These are phyloP conservation scores for Spilosoma lubricipeda DNA, from an alignment of 2,888 invertebrate species.

Conservation along the genomic window DNA sequence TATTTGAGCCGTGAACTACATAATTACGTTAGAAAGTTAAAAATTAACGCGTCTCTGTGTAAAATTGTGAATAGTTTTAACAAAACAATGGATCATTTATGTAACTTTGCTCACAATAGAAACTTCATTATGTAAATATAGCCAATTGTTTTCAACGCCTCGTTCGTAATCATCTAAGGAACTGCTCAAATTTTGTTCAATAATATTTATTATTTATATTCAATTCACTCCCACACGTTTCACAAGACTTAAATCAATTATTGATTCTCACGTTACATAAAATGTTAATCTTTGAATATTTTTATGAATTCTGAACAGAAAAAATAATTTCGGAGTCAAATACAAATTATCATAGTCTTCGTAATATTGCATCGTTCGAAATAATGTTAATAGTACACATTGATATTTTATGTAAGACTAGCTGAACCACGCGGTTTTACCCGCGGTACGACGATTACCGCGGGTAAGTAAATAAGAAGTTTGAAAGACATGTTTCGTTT, in stretches of 20 bases:
- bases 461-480: not conserved
- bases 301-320: not conserved
- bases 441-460: too few relatives aligned
- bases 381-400: not conserved
- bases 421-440: too few relatives aligned
- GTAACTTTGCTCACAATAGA: constrained; percentile 11
- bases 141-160: constrained; percentile 17
- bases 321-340: not conserved
- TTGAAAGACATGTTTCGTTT: not conserved
- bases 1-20: constrained; percentile 18
- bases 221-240: constrained; percentile 1
- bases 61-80: constrained; percentile 20
- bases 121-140: constrained; percentile 21
- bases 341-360: not conserved
- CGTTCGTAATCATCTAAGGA: constrained; percentile 10
- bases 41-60: constrained; percentile 26
- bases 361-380: too few relatives aligned
- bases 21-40: constrained; percentile 35
- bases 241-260: not conserved
- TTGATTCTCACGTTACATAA: not conserved
- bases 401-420: not conserved
- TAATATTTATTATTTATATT: constrained; percentile 4
- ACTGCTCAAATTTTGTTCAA: not conserved
- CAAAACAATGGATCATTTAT: constrained; percentile 22
- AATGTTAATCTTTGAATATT: not conserved